These are phyloP conservation scores for Sitta carolinensis DNA, from an alignment of 2,797 vertebrate genomes.

Conservation along the genomic window DNA sequence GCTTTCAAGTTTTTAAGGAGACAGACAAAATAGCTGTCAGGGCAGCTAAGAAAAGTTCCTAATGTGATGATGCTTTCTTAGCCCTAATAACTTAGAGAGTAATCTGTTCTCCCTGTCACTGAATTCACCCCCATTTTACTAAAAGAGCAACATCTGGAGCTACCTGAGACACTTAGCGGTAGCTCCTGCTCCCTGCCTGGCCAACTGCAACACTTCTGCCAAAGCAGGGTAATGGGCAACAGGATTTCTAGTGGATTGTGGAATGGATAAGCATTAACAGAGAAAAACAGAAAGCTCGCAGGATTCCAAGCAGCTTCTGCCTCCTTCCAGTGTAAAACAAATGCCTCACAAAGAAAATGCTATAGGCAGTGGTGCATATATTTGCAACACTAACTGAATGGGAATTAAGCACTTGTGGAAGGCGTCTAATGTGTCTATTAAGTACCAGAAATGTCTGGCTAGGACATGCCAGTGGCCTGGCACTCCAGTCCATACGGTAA, in stretches of 20 bases:
- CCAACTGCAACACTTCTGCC: background rate
- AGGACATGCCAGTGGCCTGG: background rate
- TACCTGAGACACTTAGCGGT: background rate
- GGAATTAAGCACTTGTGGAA: background rate
- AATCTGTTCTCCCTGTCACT: background rate
- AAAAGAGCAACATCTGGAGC: background rate
- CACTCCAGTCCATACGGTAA: background rate
- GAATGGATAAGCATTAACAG: background rate
- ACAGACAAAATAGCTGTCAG: background rate
- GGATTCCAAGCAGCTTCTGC: background rate
- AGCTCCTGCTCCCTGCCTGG: background rate
- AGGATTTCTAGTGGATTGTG: background rate
- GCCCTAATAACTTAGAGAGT: background rate
- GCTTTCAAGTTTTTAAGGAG: constrained; percentile 38
- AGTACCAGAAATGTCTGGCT: background rate
- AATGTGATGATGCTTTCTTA: background rate
- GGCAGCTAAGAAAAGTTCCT: background rate
- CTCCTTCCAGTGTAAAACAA: background rate
- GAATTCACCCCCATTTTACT: background rate
- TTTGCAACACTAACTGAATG: background rate
- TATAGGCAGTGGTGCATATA: fast-evolving
- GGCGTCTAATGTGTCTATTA: background rate
- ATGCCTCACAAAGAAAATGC: background rate
- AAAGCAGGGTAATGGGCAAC: background rate
- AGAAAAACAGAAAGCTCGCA: background rate